These are phyloP conservation scores for Cyanoramphus novaezelandiae DNA, from an alignment of 2,113 vertebrate species.

Conservation along the genomic window DNA sequence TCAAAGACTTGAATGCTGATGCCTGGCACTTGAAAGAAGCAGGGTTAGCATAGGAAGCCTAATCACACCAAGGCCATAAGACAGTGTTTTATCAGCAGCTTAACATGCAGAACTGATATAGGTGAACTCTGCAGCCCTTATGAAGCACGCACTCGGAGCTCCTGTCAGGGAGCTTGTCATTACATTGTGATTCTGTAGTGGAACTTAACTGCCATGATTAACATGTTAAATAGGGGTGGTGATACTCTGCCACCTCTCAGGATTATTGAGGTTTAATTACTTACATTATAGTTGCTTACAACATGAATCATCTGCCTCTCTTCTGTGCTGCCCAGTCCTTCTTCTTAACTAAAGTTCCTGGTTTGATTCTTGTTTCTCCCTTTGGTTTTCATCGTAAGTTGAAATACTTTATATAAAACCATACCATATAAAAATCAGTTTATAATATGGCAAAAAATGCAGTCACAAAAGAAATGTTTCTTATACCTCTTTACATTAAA, in stretches of 20 bases:
- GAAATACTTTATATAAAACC: neutral
- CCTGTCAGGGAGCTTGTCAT: neutral
- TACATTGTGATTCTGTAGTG: neutral
- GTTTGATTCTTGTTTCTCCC: neutral
- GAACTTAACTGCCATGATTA: neutral
- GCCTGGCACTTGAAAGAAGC: neutral
- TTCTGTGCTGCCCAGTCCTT: neutral
- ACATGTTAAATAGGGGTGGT: neutral
- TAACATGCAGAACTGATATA: neutral
- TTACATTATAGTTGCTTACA: neutral
- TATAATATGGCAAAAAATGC: neutral
- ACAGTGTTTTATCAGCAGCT: neutral
- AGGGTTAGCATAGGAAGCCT: rapidly evolving
- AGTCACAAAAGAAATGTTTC: neutral
- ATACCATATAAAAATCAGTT: neutral
- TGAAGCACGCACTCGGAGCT: neutral
- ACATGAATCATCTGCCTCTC: neutral
- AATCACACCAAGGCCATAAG: rapidly evolving
- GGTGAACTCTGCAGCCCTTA: neutral
- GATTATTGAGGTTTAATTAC: neutral
- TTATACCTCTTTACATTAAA: neutral
- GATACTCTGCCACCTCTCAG: neutral
- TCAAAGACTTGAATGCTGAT: neutral
- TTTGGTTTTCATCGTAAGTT: neutral
- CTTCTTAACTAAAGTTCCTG: neutral